These are phyloP conservation scores for Torymus tubicola DNA, from an alignment of 2,888 invertebrate genomes.

Conservation along the genomic window DNA sequence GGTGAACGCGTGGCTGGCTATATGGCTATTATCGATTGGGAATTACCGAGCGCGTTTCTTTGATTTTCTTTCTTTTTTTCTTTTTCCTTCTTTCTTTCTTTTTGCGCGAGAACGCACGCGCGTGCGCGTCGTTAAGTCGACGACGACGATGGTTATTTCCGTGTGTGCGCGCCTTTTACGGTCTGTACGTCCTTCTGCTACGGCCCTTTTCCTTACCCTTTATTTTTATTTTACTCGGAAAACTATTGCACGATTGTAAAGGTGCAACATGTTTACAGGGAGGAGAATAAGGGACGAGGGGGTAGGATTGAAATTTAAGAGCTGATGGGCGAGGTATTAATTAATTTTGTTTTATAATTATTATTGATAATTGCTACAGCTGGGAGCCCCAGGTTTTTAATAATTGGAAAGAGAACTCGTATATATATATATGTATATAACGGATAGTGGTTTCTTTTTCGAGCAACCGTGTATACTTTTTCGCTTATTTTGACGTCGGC, in stretches of 20 bases:
- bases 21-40: conserved; percentile 55
- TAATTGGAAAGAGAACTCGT: background rate
- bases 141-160: conserved; percentile 30
- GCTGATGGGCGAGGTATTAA: background rate
- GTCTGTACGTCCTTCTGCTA: background rate
- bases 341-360: conserved; percentile 3
- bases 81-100: background rate
- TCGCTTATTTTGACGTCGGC: background rate
- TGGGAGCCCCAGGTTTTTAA: background rate
- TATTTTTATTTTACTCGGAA: background rate
- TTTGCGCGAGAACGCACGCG: background rate
- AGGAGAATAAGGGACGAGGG: background rate
- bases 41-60: conserved; percentile 42
- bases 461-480: background rate
- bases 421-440: background rate
- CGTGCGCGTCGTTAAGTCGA: conserved; percentile 30
- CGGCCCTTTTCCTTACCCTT: conserved; percentile 9
- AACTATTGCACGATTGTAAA: background rate
- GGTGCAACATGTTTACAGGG: too few relatives aligned
- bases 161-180: background rate
- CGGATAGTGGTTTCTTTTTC: background rate
- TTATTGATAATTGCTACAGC: conserved; percentile 2
- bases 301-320: background rate
- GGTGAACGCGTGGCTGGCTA: background rate
- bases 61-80: conserved; percentile 27